Evolutionary conservation across 2,888 invertebrate genomes (phyloP), one percentile per base, ranked within the genome.

Genomic region (Aphidoletes aphidimyza): DNA sequence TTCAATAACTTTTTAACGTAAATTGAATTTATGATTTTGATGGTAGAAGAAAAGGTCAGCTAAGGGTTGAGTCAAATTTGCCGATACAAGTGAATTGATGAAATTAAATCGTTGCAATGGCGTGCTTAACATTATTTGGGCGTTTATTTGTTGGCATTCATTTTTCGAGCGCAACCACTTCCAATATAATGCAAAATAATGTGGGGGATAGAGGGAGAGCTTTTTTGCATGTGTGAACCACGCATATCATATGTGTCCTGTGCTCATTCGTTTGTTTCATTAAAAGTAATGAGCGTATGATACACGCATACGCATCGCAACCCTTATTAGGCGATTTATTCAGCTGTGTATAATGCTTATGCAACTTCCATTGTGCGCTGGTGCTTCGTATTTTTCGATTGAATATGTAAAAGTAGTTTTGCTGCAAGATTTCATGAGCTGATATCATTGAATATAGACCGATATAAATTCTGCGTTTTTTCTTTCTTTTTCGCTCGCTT

Each of bases 311-410:
- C 54, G 26, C 54, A 26, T 54, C 49, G n/a, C 69, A 30, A 69
- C 69, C 69, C 69, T 69, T 69, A 69, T 69, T 69, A 69, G 69
- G 69, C 14, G 69, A 69, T 69, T 69, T 69, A 69, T 69, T 69
- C 69, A 69, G 17, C 69, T 69, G 34, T 69, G 69, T 69, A 69
- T 69, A 69, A 69, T 69, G 30, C 69, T 30, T 69, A 69, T 69
- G 69, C 69, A 69, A 69, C n/a, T 69, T 54, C 22, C 42, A 42
- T 42, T 42, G 34, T 69, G 2, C 11, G 34, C 11, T 26, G n/a
- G n/a, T n/a, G n/a, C n/a, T 54, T 19, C 34, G 30, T 54, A 14
- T 22, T 5, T 54, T 54, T 54, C 54, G 54, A 14, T 22, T 54
- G 30, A 30, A 69, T 69, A 69, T 69, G n/a, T 1, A 30, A 30